phyloP scores from a whole-genome alignment of 1,140 invertebrate species.

The Drosophila erecta region DNA sequence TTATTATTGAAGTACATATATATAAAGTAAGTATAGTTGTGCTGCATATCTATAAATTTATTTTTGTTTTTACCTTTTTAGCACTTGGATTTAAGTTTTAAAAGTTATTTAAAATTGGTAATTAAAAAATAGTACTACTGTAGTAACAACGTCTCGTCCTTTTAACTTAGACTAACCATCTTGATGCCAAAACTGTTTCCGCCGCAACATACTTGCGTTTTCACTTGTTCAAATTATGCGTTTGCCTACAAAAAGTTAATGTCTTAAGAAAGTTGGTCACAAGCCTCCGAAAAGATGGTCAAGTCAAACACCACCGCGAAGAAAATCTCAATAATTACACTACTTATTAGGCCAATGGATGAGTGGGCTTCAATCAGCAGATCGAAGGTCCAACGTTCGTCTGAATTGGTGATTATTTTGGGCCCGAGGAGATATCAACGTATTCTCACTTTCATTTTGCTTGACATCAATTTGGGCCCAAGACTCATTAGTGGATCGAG shows the following conservation, averaged over 20 bases:
- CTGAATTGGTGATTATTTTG: slow-evolving; percentile 36
- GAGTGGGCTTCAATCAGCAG: slow-evolving; percentile 24
- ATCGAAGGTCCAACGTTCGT: slow-evolving; percentile 32
- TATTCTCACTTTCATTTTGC: slow-evolving; percentile 76
- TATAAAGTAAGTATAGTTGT: too few species aligned
- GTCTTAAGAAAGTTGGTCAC: slow-evolving; percentile 36
- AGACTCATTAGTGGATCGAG: slow-evolving; percentile 60
- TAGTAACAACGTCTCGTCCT: background rate
- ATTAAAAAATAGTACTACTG: too few species aligned
- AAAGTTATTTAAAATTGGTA: too few species aligned
- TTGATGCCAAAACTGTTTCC: background rate
- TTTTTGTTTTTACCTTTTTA: too few species aligned
- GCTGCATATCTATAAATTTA: too few species aligned
- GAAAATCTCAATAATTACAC: slow-evolving; percentile 49
- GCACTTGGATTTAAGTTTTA: too few species aligned
- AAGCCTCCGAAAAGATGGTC: slow-evolving; percentile 12
- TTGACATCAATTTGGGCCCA: slow-evolving; percentile 50
- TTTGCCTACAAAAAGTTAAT: slow-evolving; percentile 19
- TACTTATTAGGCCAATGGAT: slow-evolving; percentile 38
- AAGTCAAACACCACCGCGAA: slow-evolving; percentile 19
- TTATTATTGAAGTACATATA: too few species aligned
- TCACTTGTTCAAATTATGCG: slow-evolving; percentile 12
- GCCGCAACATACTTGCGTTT: slow-evolving; percentile 13
- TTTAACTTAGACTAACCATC: background rate
- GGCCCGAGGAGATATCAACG: slow-evolving; percentile 38